Evolutionary conservation across 2,888 invertebrate species (phyloP).

Genomic region (Tenthredo notha): DNA sequence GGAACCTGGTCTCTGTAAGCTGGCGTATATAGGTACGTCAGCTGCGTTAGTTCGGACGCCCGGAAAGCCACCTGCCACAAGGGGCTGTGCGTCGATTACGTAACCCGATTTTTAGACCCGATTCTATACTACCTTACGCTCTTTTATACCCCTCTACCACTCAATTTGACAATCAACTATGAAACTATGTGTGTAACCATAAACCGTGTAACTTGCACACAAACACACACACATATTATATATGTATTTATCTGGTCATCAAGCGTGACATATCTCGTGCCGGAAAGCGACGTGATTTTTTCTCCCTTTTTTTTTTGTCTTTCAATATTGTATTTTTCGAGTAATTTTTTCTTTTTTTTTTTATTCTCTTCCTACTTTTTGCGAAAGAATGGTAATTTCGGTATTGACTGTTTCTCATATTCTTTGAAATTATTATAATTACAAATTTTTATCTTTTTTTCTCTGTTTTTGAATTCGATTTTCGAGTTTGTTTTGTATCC

Average conservation of each 20-base stretch:
- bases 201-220: neutral
- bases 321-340: neutral
- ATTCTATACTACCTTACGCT: constrained; percentile 3
- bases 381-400: neutral
- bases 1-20: neutral
- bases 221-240: neutral
- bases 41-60: constrained; percentile 29
- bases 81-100: constrained; percentile 44
- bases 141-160: neutral
- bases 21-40: neutral
- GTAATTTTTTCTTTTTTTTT: neutral
- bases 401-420: neutral
- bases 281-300: constrained; percentile 20
- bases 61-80: constrained; percentile 48
- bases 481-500: neutral
- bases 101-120: constrained; percentile 39
- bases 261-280: constrained; percentile 36
- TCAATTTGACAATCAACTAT: constrained; percentile 20
- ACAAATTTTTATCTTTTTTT: neutral
- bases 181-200: neutral
- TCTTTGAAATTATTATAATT: neutral
- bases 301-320: neutral
- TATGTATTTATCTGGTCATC: constrained; percentile 28
- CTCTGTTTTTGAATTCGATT: neutral
- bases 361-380: neutral